phyloP scores from a whole-genome alignment of 2,113 vertebrate species.

The Labrus mixtus region DNA sequence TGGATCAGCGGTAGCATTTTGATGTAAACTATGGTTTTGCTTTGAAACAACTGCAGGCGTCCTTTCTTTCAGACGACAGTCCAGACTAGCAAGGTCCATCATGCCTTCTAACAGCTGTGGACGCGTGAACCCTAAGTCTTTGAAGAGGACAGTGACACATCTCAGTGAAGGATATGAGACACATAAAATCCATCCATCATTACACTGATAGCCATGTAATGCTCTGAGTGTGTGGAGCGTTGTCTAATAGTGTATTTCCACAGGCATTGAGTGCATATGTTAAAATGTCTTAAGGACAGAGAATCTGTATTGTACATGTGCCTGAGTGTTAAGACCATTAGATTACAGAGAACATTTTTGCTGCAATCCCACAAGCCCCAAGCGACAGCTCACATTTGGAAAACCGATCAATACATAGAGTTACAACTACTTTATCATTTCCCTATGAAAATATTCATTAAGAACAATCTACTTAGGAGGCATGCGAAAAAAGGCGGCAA shows the following conservation, averaged over 20 bases:
- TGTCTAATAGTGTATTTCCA: slow-evolving; percentile 15
- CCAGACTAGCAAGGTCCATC: neutral
- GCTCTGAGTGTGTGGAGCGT: slow-evolving; percentile 12
- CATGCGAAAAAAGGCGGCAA: no score
- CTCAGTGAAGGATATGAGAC: slow-evolving; percentile 25
- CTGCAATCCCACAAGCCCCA: no score
- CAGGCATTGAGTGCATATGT: slow-evolving; percentile 11
- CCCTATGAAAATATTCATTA: no score
- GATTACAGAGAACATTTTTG: no score
- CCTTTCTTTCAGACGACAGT: neutral
- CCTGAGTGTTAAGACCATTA: no score
- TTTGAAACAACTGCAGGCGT: no score
- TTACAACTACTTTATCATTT: no score
- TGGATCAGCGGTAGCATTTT: neutral
- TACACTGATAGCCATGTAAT: neutral
- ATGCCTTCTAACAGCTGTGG: slow-evolving; percentile 17
- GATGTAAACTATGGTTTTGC: neutral
- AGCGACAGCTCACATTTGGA: no score
- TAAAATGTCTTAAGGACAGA: neutral
- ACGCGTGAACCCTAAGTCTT: slow-evolving; percentile 14
- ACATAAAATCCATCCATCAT: slow-evolving; percentile 18
- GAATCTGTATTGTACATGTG: no score
- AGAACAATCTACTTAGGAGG: no score
- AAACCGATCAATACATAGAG: no score
- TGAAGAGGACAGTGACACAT: slow-evolving; percentile 8